phyloP scores from a whole-genome alignment of 2,888 invertebrate species.

The Drosophila mulleri region DNA sequence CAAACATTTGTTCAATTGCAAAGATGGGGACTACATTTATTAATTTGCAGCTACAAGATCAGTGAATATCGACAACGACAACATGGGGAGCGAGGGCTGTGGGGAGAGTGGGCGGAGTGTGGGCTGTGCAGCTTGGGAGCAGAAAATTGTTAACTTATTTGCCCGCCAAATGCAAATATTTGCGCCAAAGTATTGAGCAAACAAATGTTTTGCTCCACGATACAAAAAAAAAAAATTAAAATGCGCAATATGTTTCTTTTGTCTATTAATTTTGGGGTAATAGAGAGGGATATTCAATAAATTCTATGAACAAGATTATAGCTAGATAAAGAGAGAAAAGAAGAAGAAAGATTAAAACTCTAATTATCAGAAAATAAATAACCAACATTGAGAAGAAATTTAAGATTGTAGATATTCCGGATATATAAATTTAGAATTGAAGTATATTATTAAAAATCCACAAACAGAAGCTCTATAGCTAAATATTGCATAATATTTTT shows the following conservation, averaged over 20 bases:
- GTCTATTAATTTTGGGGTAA: conserved; percentile 21
- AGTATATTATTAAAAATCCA: not conserved
- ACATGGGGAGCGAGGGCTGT: not conserved
- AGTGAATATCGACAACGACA: conserved; percentile 61
- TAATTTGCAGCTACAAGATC: conserved; percentile 78
- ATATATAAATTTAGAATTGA: not conserved
- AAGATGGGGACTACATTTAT: conserved; percentile 56
- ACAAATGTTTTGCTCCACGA: conserved; percentile 53
- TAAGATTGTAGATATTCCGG: not conserved
- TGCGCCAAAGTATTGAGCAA: conserved; percentile 67
- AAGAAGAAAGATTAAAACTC: not conserved
- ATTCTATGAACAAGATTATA: not conserved
- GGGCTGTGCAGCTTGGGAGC: conserved; percentile 6
- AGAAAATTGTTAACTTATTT: conserved; percentile 59
- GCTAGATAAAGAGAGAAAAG: too few relatives aligned
- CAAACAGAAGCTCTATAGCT: not conserved
- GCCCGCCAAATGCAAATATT: conserved; percentile 66
- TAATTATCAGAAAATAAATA: not conserved
- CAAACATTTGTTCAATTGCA: conserved; percentile 55
- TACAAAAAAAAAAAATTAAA: conserved; percentile 11
- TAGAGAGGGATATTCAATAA: conserved; percentile 15
- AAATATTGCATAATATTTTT: not conserved
- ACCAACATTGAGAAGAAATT: not conserved
- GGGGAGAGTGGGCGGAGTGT: not conserved
- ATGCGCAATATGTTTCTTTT: conserved; percentile 22